Base-by-base conservation (phyloP, 2,797 vertebrate species). In the Menidia menidia region DNA sequence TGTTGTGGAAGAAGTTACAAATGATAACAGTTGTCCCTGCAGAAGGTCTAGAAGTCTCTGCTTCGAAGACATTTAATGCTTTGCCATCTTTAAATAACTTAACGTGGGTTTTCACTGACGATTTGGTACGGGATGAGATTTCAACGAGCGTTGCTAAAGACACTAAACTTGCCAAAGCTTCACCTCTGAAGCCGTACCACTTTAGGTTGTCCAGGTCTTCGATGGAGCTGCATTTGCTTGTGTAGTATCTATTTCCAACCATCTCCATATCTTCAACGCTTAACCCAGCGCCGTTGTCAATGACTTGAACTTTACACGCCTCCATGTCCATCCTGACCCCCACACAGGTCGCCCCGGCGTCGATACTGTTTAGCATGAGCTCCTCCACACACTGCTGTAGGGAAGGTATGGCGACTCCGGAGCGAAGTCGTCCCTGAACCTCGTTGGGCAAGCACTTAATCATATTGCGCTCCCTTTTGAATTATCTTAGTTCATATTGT, bases 341-440 rank as follows among this genome's bases (percentile, higher is more conserved):
- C 31, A 98, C 81, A 73, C 98, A 99, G 32, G 94, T 96, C 53
- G 98, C 95, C 72, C 92, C 94, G 6, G 97, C 96, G 71, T 99
- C 97, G 0, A 97, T 90, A 88, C 97, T 95, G 64, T 99, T 99
- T 10, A 99, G 89, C 32, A 96, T 31, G 8, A 99, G 96, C 79
- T 99, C 98, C 85, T 99, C 98, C 1, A 97, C 93, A 55, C 97
- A 98, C 42, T 98, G 98, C 33, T 95, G 95, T 0, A 98, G 81
- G 0, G 97, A 97, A n/a, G 32, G 93, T 58, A 99, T 55, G 1
- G 96, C 87, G 47, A 99, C 89, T 44, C 96, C 97, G 41, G 98
- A 97, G 67, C 97, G 97, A 75, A 99, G 87, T 71, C 86, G 93
- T 57, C 92, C 91, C 82, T 90, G 95, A 14, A 98, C 93, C 19